These are phyloP conservation scores for Lagopus muta DNA, from an alignment of 2,113 vertebrate species.

Conservation along the genomic window DNA sequence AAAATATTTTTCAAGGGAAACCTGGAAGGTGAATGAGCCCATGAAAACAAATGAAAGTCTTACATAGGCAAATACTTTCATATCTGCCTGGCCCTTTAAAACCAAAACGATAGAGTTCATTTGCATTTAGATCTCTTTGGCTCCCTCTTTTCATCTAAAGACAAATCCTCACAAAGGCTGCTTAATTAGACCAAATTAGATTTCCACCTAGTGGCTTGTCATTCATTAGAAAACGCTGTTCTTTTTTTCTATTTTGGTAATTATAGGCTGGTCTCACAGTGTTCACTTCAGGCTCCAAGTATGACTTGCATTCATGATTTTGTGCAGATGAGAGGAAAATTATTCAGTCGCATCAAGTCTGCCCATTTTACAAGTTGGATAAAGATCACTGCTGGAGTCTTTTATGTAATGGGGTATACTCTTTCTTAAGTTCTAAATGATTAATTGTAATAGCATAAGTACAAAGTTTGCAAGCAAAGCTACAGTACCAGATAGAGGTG, in stretches of 20 bases:
- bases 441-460: slow-evolving; percentile 56
- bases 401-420: slow-evolving; percentile 62
- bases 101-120: slow-evolving; percentile 75
- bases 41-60: background rate
- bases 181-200: slow-evolving; percentile 89
- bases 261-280: slow-evolving; percentile 68
- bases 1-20: background rate
- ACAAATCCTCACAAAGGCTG: slow-evolving; percentile 86
- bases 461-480: background rate
- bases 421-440: slow-evolving; percentile 65
- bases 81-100: slow-evolving; percentile 74
- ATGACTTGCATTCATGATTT: slow-evolving; percentile 70
- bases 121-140: slow-evolving; percentile 85
- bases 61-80: background rate
- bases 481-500: background rate
- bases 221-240: slow-evolving; percentile 82
- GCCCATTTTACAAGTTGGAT: slow-evolving; percentile 72
- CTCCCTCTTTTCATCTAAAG: slow-evolving; percentile 80
- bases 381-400: slow-evolving; percentile 57
- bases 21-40: background rate
- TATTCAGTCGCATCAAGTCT: slow-evolving; percentile 63
- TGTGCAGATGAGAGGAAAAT: slow-evolving; percentile 66
- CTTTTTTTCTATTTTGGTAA: slow-evolving; percentile 80
- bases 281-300: slow-evolving; percentile 49
- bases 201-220: slow-evolving; percentile 83